phyloP scores from a whole-genome alignment of 2,797 vertebrate genomes.

The Bradypodion ventrale region DNA sequence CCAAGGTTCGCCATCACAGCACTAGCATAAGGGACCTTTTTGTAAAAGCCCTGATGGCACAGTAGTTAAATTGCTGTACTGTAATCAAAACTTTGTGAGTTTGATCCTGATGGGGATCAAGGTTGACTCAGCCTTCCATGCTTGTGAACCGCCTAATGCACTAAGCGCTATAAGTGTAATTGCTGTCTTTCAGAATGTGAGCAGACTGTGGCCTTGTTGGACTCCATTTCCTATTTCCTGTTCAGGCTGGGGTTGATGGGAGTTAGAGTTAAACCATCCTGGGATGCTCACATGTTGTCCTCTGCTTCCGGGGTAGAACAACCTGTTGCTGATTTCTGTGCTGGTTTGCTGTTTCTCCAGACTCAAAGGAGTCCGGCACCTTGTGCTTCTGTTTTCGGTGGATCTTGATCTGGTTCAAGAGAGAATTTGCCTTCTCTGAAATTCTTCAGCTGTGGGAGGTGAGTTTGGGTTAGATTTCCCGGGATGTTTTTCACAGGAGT shows the following conservation, averaged over 20 bases:
- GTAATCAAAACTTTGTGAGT: too few species aligned
- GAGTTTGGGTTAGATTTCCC: slow-evolving; percentile 30
- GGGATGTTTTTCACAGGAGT: neutral
- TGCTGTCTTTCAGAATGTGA: too few species aligned
- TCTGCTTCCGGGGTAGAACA: neutral
- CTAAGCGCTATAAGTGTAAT: too few species aligned
- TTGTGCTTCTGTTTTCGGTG: slow-evolving; percentile 94
- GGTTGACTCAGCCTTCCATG: too few species aligned
- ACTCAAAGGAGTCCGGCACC: slow-evolving; percentile 90
- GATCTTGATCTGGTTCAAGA: slow-evolving; percentile 94
- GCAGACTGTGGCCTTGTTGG: neutral
- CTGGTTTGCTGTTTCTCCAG: slow-evolving; percentile 60
- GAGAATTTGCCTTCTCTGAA: slow-evolving; percentile 90
- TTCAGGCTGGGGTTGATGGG: neutral
- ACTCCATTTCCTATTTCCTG: neutral
- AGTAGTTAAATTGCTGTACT: too few species aligned
- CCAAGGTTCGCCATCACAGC: too few species aligned
- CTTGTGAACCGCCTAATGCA: too few species aligned
- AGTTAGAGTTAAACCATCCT: neutral
- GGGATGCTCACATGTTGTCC: neutral
- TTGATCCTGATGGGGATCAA: too few species aligned
- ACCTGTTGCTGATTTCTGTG: neutral
- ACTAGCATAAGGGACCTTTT: too few species aligned
- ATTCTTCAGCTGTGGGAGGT: slow-evolving; percentile 92
- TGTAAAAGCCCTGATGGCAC: too few species aligned